phyloP scores from a whole-genome alignment of 2,888 invertebrate genomes.

The Drosophila diplacantha region DNA sequence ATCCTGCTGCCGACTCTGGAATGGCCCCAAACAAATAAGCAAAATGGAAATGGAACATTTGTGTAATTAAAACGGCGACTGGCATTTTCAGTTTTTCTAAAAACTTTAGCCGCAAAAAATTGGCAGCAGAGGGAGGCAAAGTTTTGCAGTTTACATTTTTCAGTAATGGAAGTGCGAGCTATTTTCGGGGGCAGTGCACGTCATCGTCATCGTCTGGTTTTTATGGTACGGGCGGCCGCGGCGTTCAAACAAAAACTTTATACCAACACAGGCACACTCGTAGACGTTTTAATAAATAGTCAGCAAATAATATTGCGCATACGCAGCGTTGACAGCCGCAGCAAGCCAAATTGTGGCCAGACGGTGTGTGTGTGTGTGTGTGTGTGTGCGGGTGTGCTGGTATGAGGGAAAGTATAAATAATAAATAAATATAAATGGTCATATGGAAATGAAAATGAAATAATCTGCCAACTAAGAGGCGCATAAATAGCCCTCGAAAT shows the following conservation, averaged over 20 bases:
- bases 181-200: constrained; percentile 34
- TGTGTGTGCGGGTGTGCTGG: too few relatives aligned
- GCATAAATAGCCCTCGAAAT: constrained; percentile 65
- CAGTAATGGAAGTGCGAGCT: constrained; percentile 26
- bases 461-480: constrained; percentile 65
- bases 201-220: constrained; percentile 41
- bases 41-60: constrained; percentile 29
- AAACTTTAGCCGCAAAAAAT: constrained; percentile 21
- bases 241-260: constrained; percentile 25
- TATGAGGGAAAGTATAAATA: constrained; percentile 41
- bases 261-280: background rate
- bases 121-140: constrained; percentile 10
- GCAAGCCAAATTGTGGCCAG: constrained; percentile 30
- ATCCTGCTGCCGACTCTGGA: constrained; percentile 19
- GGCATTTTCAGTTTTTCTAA: constrained; percentile 23
- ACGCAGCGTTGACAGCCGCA: constrained; percentile 45
- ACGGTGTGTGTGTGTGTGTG: constrained; percentile 11
- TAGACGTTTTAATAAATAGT: constrained; percentile 36
- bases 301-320: constrained; percentile 48
- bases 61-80: constrained; percentile 29
- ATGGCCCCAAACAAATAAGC: constrained; percentile 20
- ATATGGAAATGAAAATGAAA: constrained; percentile 61
- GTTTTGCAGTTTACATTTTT: constrained; percentile 39
- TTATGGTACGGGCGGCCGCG: constrained; percentile 20
- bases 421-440: constrained; percentile 48